A percentile compares a stretch with the other conserved stretches of the same genome.
Evolutionary conservation across 1,140 invertebrate genomes (phyloP).

Genomic region (Drosophila athabasca): DNA sequence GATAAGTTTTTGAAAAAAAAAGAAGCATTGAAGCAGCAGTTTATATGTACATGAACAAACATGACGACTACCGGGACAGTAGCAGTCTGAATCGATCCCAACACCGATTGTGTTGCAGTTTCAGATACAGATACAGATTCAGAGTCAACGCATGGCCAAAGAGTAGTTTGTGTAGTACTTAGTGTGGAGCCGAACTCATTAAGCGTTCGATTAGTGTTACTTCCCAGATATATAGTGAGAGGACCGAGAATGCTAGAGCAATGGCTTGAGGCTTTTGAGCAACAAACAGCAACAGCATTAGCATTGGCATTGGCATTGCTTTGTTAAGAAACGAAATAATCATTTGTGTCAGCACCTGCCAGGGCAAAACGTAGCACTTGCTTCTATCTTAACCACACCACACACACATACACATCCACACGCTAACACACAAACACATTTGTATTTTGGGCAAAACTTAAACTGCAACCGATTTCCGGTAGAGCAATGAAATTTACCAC

Average conservation of each 20-base stretch:
- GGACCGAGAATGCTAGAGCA: conserved; percentile 25
- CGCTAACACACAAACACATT: conserved; percentile 25
- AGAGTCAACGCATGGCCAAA: conserved; percentile 38
- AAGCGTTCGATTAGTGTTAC: conserved; percentile 51
- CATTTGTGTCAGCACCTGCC: conserved; percentile 47
- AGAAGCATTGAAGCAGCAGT: conserved; percentile 7
- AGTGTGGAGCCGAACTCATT: conserved; percentile 25
- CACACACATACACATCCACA: conserved; percentile 15
- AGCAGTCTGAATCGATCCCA: neutral
- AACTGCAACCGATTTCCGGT: conserved; percentile 45
- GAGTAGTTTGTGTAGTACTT: conserved; percentile 22
- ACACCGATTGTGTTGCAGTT: neutral
- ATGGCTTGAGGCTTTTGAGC: neutral
- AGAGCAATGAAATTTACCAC: conserved; percentile 57
- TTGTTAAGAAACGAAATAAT: conserved; percentile 34
- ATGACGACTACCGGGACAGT: neutral
- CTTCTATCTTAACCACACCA: conserved; percentile 35
- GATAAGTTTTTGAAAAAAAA: conserved; percentile 72
- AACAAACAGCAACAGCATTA: neutral
- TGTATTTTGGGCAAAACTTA: conserved; percentile 45
- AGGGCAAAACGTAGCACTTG: conserved; percentile 41
- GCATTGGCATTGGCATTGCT: conserved; percentile 41
- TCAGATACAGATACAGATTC: neutral
- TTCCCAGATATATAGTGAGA: conserved; percentile 44
- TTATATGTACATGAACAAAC: neutral